Evolutionary conservation across 2,797 vertebrate species (phyloP).

Genomic region (Urocyon cinereoargenteus): DNA sequence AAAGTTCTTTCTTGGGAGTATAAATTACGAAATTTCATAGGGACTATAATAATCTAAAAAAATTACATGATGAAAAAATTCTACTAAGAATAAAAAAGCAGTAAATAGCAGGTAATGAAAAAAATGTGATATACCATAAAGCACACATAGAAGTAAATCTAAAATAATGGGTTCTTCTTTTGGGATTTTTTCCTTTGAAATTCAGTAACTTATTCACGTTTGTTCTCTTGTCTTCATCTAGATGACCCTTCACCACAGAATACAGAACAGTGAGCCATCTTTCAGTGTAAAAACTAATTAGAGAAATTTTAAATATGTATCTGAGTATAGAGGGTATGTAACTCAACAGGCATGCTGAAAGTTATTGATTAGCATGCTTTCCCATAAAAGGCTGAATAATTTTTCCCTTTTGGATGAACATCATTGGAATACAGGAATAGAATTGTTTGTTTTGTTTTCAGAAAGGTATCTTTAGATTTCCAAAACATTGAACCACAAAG

Average conservation of each 20-base stretch:
- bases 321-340: slow-evolving; percentile 1
- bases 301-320: slow-evolving; percentile 25
- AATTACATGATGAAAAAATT: neutral
- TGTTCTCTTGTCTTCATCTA: neutral
- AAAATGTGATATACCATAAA: neutral
- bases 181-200: slow-evolving; percentile 32
- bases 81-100: slow-evolving; percentile 31
- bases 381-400: neutral
- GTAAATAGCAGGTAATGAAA: neutral
- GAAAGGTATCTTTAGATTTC: neutral
- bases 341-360: neutral
- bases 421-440: neutral
- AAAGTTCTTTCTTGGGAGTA: neutral
- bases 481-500: neutral
- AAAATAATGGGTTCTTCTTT: neutral
- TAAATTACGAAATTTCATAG: slow-evolving; percentile 1
- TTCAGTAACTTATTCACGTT: slow-evolving; percentile 15
- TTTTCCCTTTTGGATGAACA: slow-evolving; percentile 8
- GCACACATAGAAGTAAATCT: neutral
- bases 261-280: neutral
- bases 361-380: slow-evolving; percentile 9
- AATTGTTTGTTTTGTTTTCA: neutral
- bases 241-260: neutral
- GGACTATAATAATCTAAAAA: slow-evolving; percentile 8
- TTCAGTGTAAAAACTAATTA: neutral